These are phyloP conservation scores for Falco novaeseelandiae DNA, from an alignment of 2,797 vertebrate species.

Conservation along the genomic window DNA sequence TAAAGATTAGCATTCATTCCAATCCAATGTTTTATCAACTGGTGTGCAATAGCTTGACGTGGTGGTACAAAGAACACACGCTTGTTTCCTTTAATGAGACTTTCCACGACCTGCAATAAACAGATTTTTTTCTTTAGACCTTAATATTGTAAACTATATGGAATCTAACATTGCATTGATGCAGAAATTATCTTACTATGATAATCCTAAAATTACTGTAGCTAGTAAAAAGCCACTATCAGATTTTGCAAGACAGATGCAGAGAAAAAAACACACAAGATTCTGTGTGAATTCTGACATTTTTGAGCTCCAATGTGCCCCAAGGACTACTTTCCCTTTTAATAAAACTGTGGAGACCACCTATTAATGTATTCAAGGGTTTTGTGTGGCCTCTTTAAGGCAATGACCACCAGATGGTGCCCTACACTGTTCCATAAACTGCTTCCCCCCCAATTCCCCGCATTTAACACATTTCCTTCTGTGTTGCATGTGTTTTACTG, in stretches of 20 bases:
- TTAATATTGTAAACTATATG: neutral
- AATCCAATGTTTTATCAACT: slow-evolving; percentile 91
- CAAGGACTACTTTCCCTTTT: neutral
- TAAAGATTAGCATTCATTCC: slow-evolving; percentile 86
- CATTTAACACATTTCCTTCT: too few species aligned
- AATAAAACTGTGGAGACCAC: neutral
- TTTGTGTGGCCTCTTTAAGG: neutral
- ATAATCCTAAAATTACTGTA: neutral
- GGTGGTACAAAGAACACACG: slow-evolving; percentile 82
- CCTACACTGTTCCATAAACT: neutral
- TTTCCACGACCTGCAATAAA: slow-evolving; percentile 83
- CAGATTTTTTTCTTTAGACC: neutral
- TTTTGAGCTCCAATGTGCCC: neutral
- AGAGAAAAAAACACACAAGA: neutral
- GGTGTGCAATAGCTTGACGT: slow-evolving; percentile 88
- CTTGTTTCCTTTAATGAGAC: slow-evolving; percentile 78
- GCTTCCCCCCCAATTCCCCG: too few species aligned
- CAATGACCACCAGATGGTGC: neutral
- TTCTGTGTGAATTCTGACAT: neutral
- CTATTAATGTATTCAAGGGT: neutral
- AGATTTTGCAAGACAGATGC: neutral
- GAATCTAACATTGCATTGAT: neutral
- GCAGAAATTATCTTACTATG: neutral
- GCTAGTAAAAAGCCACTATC: neutral
- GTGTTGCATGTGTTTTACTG: neutral